Evolutionary conservation across 1,140 invertebrate species (phyloP).

Genomic region (Papilio polyxenes): DNA sequence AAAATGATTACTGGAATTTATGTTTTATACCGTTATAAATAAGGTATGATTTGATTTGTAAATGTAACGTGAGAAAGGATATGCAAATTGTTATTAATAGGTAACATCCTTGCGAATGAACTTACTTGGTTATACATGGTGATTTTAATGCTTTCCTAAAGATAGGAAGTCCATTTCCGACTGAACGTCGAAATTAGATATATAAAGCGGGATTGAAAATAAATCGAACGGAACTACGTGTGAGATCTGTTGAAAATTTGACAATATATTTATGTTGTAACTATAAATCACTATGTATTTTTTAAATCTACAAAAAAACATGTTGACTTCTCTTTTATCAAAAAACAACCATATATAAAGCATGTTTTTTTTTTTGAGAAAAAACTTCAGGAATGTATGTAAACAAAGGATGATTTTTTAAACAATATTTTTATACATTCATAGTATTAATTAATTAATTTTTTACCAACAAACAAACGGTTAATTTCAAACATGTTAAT

Average conservation of each 20-base stretch:
- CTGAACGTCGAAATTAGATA: neutral
- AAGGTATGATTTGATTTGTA: neutral
- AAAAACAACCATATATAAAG: too few relatives aligned
- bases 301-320: neutral
- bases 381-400: too few relatives aligned
- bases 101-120: slow-evolving; percentile 49
- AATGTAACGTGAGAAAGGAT: slow-evolving; percentile 51
- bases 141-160: slow-evolving; percentile 23
- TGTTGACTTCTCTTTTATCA: neutral
- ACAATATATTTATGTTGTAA: neutral
- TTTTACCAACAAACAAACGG: neutral
- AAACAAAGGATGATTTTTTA: too few relatives aligned
- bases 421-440: neutral
- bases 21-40: neutral
- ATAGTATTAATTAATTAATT: neutral
- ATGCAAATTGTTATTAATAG: slow-evolving; percentile 54
- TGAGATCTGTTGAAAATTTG: neutral
- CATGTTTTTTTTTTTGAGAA: too few relatives aligned
- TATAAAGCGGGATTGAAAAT: neutral
- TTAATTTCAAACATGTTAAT: neutral
- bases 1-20: neutral
- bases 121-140: slow-evolving; percentile 7
- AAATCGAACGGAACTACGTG: neutral
- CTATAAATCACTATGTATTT: neutral
- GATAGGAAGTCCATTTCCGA: slow-evolving; percentile 26